phyloP scores from a whole-genome alignment of 2,797 vertebrate genomes.

The Podarcis siculus region DNA sequence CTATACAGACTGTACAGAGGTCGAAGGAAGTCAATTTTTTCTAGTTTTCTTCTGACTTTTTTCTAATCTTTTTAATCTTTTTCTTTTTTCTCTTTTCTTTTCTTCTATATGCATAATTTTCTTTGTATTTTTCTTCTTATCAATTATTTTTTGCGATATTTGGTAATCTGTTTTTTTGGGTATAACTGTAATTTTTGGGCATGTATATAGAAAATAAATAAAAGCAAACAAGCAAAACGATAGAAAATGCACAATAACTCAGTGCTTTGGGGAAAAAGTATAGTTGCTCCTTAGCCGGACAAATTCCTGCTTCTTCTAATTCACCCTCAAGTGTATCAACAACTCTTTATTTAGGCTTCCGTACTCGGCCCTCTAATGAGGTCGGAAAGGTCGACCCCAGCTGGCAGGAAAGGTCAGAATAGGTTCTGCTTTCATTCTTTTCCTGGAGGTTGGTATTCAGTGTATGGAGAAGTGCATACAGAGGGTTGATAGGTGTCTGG shows the following conservation, averaged over 20 bases:
- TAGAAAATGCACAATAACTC: slow-evolving; percentile 26
- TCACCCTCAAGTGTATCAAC: slow-evolving; percentile 41
- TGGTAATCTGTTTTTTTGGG: too few species aligned
- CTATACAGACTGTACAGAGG: too few species aligned
- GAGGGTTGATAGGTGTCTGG: not conserved
- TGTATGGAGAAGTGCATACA: slow-evolving; percentile 44
- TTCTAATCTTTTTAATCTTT: too few species aligned
- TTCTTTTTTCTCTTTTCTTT: too few species aligned
- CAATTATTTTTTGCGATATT: too few species aligned
- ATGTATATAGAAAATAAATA: too few species aligned
- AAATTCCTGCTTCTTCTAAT: slow-evolving; percentile 64
- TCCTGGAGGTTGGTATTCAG: slow-evolving; percentile 58
- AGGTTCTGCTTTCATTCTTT: slow-evolving; percentile 41
- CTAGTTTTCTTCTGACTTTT: too few species aligned
- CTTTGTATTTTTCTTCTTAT: too few species aligned
- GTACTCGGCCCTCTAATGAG: slow-evolving; percentile 55
- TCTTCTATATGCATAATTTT: too few species aligned
- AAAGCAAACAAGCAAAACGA: too few species aligned
- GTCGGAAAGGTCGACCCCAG: slow-evolving; percentile 62
- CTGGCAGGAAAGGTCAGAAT: slow-evolving; percentile 62
- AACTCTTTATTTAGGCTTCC: slow-evolving; percentile 45
- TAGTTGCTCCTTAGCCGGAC: slow-evolving; percentile 29
- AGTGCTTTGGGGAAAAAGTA: slow-evolving; percentile 35
- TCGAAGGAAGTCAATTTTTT: too few species aligned
- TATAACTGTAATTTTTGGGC: too few species aligned